Conservation (phyloP, 2,888 invertebrate species). For the Chymomyza caudatula region DNA sequence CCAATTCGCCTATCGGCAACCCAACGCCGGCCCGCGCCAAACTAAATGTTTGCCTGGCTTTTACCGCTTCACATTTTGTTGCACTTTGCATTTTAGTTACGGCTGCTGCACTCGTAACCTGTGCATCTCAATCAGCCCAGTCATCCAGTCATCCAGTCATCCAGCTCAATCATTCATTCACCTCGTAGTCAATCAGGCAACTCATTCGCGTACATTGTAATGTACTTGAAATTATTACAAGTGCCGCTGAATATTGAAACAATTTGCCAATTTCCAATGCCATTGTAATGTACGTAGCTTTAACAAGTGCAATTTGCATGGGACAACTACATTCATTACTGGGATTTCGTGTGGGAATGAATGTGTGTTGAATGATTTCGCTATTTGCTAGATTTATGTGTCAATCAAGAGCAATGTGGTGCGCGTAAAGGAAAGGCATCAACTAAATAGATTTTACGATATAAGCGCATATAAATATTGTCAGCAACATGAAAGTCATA, state of each 20-base stretch:
- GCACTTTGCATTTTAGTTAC: not conserved
- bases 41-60: slow-evolving; percentile 31
- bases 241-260: slow-evolving; percentile 22
- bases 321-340: no score
- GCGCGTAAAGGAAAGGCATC: no score
- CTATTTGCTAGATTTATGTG: no score
- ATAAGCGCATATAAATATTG: no score
- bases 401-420: no score
- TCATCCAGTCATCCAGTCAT: slow-evolving; percentile 29
- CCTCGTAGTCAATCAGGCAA: not conserved
- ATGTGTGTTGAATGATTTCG: no score
- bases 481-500: no score
- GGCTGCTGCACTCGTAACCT: not conserved
- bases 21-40: not conserved
- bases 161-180: slow-evolving; percentile 34
- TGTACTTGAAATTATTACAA: slow-evolving; percentile 41
- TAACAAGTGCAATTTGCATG: no score
- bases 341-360: no score
- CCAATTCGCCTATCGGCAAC: not conserved
- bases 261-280: slow-evolving; percentile 3
- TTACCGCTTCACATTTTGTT: slow-evolving; percentile 20
- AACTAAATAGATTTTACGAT: no score
- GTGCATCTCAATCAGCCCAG: slow-evolving; percentile 28
- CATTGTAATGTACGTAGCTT: not conserved
- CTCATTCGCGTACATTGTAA: slow-evolving; percentile 5